phyloP scores from a whole-genome alignment of 2,797 vertebrate genomes.

The Podargus strigoides region DNA sequence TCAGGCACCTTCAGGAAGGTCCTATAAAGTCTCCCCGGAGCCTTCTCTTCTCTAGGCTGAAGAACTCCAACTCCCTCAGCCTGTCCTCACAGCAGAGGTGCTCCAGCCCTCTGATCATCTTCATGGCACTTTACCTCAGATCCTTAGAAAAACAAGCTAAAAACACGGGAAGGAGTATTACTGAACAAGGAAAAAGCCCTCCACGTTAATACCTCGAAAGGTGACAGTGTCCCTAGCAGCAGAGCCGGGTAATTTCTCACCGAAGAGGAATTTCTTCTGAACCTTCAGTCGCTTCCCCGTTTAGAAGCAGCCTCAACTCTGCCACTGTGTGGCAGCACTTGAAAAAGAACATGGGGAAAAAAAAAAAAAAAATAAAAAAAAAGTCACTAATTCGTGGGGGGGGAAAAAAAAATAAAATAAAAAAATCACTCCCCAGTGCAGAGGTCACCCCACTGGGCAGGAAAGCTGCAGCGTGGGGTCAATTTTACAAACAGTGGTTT shows the following conservation, averaged over 20 bases:
- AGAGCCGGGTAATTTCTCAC: neutral
- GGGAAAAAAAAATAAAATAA: neutral
- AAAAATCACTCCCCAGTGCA: neutral
- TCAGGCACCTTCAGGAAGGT: too few species aligned
- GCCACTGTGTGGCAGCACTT: constrained; percentile 29
- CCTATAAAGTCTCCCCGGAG: too few species aligned
- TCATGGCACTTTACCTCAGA: too few species aligned
- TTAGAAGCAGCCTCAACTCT: constrained; percentile 4
- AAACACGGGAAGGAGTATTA: neutral
- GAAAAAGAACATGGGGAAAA: neutral
- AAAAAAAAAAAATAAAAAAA: neutral
- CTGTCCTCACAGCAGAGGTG: too few species aligned
- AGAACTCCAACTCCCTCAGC: too few species aligned
- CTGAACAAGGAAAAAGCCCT: neutral
- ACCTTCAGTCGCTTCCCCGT: neutral
- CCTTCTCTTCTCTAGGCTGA: too few species aligned
- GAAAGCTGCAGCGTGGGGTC: neutral
- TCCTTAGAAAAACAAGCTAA: neutral
- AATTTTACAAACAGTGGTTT: neutral
- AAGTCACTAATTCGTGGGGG: too few species aligned
- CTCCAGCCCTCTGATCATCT: too few species aligned
- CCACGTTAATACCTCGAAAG: neutral
- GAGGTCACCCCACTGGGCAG: rapidly evolving
- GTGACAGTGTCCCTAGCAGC: neutral
- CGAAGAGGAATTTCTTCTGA: neutral